Evolutionary conservation across 2,888 invertebrate genomes (phyloP), one percentile per base, ranked within the genome.

Genomic region (Notodonta dromedarius): DNA sequence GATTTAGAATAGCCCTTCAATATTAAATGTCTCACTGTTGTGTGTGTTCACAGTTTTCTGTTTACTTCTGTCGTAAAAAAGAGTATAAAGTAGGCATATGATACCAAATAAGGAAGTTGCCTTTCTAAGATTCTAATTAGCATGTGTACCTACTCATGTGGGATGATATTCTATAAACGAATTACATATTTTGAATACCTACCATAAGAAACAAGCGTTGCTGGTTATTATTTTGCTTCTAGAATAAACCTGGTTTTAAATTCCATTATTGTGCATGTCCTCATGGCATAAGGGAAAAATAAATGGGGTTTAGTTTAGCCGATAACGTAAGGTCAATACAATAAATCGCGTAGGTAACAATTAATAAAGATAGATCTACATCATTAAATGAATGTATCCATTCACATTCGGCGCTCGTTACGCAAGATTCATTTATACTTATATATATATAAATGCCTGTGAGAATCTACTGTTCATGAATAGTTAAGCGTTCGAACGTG

Each of bases 381-480:
- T 67, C 50, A 69, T 65, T 65, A 59, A 69, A 71, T 69, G 65
- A 67, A 63, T 59, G 54, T 65, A 65, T 60, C 69, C 66, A 56
- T 63, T 71, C 67, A 58, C 64, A 67, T 67, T 65, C 63, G 56
- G 58, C 52, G 24, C 32, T 63, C 14, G 65, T 70, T 70, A 70
- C 67, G 66, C 57, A 74, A 74, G 46, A 58, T 62, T 61, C 57
- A 62, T 73, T 60, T 68, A 70, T 16, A 50, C 16, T 32, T 32
- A 60, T 59, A 62, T 16, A 50, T 50, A 52, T 32, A 60, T 59
- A 62, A 59, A 56, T 52, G 66, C 70, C 75, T 83, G 78, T 79
- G 78, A 78, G 82, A 85, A 80, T 77, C 69, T 65, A 62, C 68
- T 71, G 73, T 76, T 84, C 83, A 79, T 83, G 83, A 72, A 74